Conservation (phyloP, 64 coral and sea anemone genomes). For the Astreopora myriophthalma region DNA sequence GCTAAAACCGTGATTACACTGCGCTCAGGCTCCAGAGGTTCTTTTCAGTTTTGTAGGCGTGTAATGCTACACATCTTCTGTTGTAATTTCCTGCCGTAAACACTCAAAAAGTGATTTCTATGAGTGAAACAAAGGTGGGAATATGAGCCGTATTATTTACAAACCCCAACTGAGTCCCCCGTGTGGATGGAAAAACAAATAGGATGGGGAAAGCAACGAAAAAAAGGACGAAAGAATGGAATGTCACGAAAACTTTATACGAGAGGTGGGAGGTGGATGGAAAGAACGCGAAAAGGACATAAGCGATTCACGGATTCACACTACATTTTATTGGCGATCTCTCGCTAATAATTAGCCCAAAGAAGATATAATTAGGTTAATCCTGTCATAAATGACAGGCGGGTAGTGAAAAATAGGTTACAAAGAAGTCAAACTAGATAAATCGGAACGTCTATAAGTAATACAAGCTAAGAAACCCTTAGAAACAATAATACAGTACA, state of each 20-base stretch:
- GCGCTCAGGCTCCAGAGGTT: background rate
- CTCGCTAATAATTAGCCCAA: background rate
- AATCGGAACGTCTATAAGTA: too few species aligned
- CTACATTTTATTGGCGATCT: background rate
- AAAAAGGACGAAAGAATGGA: background rate
- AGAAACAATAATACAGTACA: too few species aligned
- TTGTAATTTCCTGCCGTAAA: background rate
- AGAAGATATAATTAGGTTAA: background rate
- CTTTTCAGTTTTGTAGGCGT: conserved; percentile 15
- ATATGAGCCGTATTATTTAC: background rate
- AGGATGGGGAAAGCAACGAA: background rate
- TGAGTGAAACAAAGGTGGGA: background rate
- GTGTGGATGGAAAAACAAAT: background rate
- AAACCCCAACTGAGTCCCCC: background rate
- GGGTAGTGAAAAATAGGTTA: background rate
- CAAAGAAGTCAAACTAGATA: too few species aligned
- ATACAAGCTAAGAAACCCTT: too few species aligned
- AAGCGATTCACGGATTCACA: background rate
- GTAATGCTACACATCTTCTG: conserved; percentile 3
- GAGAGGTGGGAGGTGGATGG: background rate
- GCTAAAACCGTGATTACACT: background rate
- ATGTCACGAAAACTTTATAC: background rate
- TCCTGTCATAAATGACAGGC: background rate
- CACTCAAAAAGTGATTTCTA: background rate
- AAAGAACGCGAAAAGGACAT: background rate